A percentile compares a stretch with the other conserved stretches of the same genome.
Conservation (phyloP, 2,797 vertebrate genomes). For the Neosilurus mollespiculum region DNA sequence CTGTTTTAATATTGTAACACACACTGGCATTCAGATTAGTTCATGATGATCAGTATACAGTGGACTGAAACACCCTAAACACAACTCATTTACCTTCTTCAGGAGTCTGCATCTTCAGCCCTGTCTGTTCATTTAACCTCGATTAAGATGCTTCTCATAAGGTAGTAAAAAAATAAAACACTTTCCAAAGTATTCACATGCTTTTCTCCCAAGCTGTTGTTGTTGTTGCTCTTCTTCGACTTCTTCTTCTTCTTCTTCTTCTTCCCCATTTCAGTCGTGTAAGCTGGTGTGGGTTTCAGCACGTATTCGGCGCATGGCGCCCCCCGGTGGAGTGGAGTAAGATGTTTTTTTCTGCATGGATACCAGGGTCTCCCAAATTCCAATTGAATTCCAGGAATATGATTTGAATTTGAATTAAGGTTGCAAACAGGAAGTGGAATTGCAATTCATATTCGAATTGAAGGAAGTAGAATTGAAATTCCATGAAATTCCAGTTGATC, state of each 20-base stretch:
- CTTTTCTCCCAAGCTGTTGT: neutral
- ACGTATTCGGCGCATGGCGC: neutral
- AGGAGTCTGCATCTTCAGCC: neutral
- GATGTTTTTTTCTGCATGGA: neutral
- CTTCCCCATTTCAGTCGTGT: neutral
- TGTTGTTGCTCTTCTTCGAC: neutral
- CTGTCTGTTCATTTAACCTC: neutral
- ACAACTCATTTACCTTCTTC: neutral
- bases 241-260: no score
- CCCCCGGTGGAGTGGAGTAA: conserved; percentile 12
- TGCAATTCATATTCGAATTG: no score
- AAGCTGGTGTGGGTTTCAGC: neutral
- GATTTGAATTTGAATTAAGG: neutral
- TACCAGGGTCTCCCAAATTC: no score
- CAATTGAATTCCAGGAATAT: neutral
- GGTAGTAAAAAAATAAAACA: neutral
- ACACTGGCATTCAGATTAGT: neutral
- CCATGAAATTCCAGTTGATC: no score
- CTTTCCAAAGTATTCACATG: neutral
- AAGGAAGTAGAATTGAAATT: no score
- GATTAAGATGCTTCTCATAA: neutral
- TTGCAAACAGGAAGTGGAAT: no score
- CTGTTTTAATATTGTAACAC: neutral
- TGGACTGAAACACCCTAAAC: neutral
- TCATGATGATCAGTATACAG: neutral